Base-by-base conservation (phyloP, 1,140 invertebrate genomes). In the Drosophila asahinai region DNA sequence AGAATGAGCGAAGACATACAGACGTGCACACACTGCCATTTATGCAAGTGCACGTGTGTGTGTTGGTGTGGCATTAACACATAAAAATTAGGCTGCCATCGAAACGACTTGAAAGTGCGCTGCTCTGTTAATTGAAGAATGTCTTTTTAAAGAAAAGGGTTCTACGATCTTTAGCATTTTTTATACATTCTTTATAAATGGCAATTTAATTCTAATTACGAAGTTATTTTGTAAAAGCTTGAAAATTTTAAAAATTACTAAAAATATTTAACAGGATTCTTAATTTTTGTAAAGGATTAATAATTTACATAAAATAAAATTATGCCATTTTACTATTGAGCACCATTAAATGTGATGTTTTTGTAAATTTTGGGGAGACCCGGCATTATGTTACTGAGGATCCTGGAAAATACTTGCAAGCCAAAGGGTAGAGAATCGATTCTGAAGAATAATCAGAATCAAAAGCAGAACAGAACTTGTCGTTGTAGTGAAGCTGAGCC, bases 1-100 rank as follows among this genome's bases (percentile, higher is more conserved):
- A 66, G 54, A 82, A 73, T 63, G 81, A 79, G 70, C 14, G 54
- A 76, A 67, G 68, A 70, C 74, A 84, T 67, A 59, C 62, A 62
- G 58, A 75, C 52, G 22, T 43, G 30, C 43, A 76, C 27, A 77
- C 57, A 59, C 59, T 22, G 57, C 4, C 57, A 70, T 33, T 70
- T 70, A 63, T 59, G 51, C 40, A 63, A 71, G 67, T 73, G 33
- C 55, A 40, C 40, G 64, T 59, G 42, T 66, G 27, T 60, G 66
- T 60, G 54, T 36, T 36, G 33, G 33, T 66, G 19, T 79, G 61
- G 68, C 60, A 83, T 77, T 52, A 60, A 68, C 63, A 86, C 47
- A 72, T 72, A 73, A 60, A 73, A 73, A 11, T 22, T 40, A 42
- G 36, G 25, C n/a, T 73, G 17, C 38, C 49, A 22, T 72, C 19